Evolutionary conservation across 1,140 invertebrate genomes (phyloP).

Genomic region (Zophobas atratus): DNA sequence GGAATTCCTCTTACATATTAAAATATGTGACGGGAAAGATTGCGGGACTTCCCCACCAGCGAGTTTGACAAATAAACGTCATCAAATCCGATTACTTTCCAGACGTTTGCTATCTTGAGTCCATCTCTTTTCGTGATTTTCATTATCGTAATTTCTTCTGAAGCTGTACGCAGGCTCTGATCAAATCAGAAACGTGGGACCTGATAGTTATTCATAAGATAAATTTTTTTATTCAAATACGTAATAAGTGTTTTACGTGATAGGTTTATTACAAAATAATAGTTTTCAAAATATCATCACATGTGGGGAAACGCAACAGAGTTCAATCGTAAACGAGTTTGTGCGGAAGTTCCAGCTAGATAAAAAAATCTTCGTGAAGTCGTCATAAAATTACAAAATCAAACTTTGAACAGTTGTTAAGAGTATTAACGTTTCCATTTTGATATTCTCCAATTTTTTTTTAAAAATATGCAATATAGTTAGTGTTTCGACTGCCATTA

Average conservation of each 20-base stretch:
- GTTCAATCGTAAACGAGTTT: too few species aligned
- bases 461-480: too few species aligned
- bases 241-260: not conserved
- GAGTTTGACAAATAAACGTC: constrained; percentile 48
- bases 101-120: constrained; percentile 36
- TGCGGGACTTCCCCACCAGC: constrained; percentile 45
- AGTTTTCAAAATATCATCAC: too few species aligned
- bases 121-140: constrained; percentile 47
- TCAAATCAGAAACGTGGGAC: not conserved
- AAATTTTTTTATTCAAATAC: not conserved
- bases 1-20: constrained; percentile 58
- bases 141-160: constrained; percentile 49
- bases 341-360: too few species aligned
- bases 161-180: constrained; percentile 9
- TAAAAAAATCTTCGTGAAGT: too few species aligned
- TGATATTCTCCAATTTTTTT: too few species aligned
- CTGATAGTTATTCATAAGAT: not conserved
- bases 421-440: too few species aligned
- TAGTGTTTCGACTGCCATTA: too few species aligned
- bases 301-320: too few species aligned
- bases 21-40: constrained; percentile 53
- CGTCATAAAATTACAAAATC: too few species aligned
- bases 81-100: constrained; percentile 53
- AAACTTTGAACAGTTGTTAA: too few species aligned
- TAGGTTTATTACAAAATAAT: too few species aligned